Evolutionary conservation across 2,797 vertebrate genomes (phyloP).

Genomic region (Poecilia gillii): DNA sequence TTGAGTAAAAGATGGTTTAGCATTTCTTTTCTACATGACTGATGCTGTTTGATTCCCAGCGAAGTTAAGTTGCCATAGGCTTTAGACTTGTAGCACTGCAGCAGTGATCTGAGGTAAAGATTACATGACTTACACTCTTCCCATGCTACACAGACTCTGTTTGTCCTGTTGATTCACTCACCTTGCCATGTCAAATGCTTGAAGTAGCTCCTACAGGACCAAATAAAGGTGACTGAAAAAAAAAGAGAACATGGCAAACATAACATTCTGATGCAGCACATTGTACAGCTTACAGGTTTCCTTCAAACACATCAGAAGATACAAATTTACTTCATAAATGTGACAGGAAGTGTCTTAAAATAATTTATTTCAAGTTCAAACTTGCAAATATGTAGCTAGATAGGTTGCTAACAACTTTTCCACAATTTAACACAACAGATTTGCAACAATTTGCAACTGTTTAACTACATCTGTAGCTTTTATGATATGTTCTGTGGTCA

Average conservation of each 20-base stretch:
- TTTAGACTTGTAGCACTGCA: neutral
- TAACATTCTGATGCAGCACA: neutral
- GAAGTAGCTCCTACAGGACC: neutral
- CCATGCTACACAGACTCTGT: neutral
- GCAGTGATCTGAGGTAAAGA: neutral
- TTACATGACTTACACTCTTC: neutral
- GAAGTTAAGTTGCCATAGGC: neutral
- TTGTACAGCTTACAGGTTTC: neutral
- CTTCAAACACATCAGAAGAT: neutral
- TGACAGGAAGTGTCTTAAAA: neutral
- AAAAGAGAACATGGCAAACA: neutral
- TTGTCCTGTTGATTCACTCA: neutral
- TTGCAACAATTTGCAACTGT: neutral
- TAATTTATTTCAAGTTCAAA: neutral
- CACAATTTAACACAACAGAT: neutral
- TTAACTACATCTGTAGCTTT: slow-evolving; percentile 9
- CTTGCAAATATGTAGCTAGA: neutral
- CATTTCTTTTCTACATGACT: neutral
- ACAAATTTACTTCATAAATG: neutral
- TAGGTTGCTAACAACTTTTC: neutral
- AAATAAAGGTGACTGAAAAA: neutral
- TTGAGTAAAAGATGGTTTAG: neutral
- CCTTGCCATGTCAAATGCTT: neutral
- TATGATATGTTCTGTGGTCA: slow-evolving; percentile 46
- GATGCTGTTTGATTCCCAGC: neutral